Evolutionary conservation across 2,797 vertebrate genomes (phyloP), one percentile per base, ranked within the genome.

Genomic region (Clarias fuscus): DNA sequence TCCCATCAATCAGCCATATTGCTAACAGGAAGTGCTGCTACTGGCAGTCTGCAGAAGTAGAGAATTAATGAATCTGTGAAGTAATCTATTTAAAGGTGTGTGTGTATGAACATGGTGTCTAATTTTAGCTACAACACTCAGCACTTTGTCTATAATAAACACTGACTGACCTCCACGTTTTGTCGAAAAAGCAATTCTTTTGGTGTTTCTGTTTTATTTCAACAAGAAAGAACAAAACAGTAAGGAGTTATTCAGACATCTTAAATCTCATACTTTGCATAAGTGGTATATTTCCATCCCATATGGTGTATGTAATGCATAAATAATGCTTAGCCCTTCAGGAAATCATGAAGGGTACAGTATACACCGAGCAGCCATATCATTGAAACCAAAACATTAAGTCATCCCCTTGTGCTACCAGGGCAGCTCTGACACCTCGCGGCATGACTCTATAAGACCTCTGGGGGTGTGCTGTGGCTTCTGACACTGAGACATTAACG

Each of bases 51-150:
- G 77, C 62, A 82, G 68, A 64, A 13, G 43, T 75, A 61, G 53
- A 82, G 59, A 82, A 76, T 85, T 85, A 82, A 85, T 56, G 64
- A 83, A 37, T 72, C 86, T 40, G 33, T 85, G 77, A 85, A 71
- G n/a, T n/a, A 75, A 70, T 85, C 78, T 53, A 48, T 85, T 76
- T 68, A 70, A 85, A 68, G 77, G 53, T 82, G 24, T 7, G 73
- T 22, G 56, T 61, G 48, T 30, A 64, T 77, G 15, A 40, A 37
- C 40, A 64, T 1, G 20, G 10, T 37, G 33, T 3, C 33, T 40
- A 79, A 43, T 80, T 84, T 56, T 84, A 84, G 65, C 58, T 8
- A 33, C 40, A 40, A 76, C 82, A 64, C 65, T 79, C 82, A 81
- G 83, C 83, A 82, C 48, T 76, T 76, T 6, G 27, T 48, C n/a